phyloP scores from a whole-genome alignment of 2,797 vertebrate genomes.

The Lithobates pipiens region DNA sequence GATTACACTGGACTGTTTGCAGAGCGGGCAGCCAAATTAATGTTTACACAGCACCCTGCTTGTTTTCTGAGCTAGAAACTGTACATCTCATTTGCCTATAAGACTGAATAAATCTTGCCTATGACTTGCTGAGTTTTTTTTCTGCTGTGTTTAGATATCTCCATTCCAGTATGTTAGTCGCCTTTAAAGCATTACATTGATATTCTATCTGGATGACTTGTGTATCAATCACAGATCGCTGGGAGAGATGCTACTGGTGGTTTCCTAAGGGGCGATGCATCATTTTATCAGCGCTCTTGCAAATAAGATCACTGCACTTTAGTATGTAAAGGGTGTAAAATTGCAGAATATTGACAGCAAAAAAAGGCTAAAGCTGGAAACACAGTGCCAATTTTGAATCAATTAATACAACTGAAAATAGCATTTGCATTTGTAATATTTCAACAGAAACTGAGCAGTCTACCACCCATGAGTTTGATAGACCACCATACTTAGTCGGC shows the following conservation, averaged over 20 bases:
- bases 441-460: not conserved
- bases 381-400: no score
- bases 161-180: conserved; percentile 5
- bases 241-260: conserved; percentile 11
- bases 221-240: conserved; percentile 42
- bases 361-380: not conserved
- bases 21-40: conserved; percentile 67
- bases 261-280: conserved; percentile 6
- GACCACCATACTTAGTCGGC: no score
- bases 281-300: not conserved
- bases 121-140: not conserved
- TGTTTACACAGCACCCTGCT: conserved; percentile 65
- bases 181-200: conserved; percentile 43
- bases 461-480: no score
- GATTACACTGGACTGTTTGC: conserved; percentile 66
- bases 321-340: not conserved
- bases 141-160: conserved; percentile 19
- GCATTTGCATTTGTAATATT: no score
- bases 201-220: conserved; percentile 32
- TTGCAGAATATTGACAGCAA: not conserved
- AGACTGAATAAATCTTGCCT: conserved; percentile 34
- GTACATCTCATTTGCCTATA: conserved; percentile 66
- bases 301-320: not conserved
- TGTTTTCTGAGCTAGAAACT: conserved; percentile 60
- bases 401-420: no score